Percentiles rank a stretch among this genome's conserved stretches.
Evolutionary conservation across 2,797 vertebrate species (phyloP).

Genomic region (Crax fasciolata): DNA sequence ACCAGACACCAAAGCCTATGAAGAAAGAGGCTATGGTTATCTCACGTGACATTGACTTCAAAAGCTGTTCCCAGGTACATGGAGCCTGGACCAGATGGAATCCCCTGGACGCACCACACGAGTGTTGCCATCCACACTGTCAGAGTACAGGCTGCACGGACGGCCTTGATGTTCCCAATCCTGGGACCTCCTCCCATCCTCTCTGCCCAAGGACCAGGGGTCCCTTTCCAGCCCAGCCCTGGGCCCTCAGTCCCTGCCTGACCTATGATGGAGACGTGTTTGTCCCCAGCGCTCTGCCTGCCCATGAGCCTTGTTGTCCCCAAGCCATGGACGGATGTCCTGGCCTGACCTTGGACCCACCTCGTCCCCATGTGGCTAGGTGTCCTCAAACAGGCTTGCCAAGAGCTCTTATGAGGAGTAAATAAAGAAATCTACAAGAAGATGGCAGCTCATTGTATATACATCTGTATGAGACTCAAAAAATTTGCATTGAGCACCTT

Average conservation of each 20-base stretch:
- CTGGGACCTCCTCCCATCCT: no score
- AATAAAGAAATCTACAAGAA: neutral
- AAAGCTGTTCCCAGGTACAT: neutral
- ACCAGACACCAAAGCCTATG: neutral
- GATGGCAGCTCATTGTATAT: no score
- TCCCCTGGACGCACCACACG: no score
- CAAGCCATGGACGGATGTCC: neutral
- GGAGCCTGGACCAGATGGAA: neutral
- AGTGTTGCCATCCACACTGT: neutral
- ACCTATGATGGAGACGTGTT: neutral
- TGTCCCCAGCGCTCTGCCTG: neutral
- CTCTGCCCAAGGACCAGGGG: neutral
- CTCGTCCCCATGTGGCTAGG: neutral
- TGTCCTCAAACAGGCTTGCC: neutral
- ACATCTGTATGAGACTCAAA: neutral
- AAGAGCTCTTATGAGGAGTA: neutral
- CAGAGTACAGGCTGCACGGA: neutral
- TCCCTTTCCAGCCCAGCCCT: neutral
- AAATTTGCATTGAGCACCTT: neutral
- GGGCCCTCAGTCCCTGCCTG: neutral
- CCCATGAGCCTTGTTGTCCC: neutral
- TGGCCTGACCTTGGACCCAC: neutral
- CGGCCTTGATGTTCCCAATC: neutral
- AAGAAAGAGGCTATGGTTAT: neutral
- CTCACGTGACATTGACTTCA: neutral